Evolutionary conservation across 2,113 vertebrate genomes (phyloP), one percentile per base, ranked within the genome.

Genomic region (Chunga burmeisteri): DNA sequence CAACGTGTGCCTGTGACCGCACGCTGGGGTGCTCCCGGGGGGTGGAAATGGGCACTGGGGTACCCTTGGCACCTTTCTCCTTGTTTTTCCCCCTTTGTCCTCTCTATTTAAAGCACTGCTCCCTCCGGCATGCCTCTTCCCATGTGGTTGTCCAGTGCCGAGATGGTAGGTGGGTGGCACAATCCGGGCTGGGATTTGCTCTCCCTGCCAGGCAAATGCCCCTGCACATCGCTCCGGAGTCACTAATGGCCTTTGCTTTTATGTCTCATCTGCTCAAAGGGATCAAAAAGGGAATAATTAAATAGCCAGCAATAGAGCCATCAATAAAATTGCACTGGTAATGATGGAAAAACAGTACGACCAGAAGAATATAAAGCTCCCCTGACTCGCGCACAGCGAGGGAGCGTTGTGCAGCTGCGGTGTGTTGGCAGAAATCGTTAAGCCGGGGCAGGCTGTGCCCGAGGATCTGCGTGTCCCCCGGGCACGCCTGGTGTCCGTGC

Each of bases 261-360:
- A 58, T 46, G 70, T 80, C 84, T 87, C 70, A 18, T 85, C 88
- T 82, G 83, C 86, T 81, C 7, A 77, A 46, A 91, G 81, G 86
- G 88, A 94, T 94, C 81, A 82, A 93, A 94, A 94, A 95, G 78
- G 84, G 86, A 94, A 77, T 95, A 90, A 95, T 91, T 91, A 91
- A 95, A 95, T 66, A 97, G 89, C 70, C 74, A 8, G 95, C 67
- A 52, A 73, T 73, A 56, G 14, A 50, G 74, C 6, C 89, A 70
- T 94, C 84, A 25, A 95, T 90, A 79, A 72, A 83, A 79, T 52
- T 32, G n/a, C 50, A 1, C 77, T 9, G 53, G 49, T 87, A 78
- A 85, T 14, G 91, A 65, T 13, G 73, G 82, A 11, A 61, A 73
- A 79, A 70, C 74, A 44, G 61, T 29, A 44, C 40, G 9, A 22